Base-by-base conservation (phyloP, 2,888 invertebrate genomes). In the Eulithis prunata region DNA sequence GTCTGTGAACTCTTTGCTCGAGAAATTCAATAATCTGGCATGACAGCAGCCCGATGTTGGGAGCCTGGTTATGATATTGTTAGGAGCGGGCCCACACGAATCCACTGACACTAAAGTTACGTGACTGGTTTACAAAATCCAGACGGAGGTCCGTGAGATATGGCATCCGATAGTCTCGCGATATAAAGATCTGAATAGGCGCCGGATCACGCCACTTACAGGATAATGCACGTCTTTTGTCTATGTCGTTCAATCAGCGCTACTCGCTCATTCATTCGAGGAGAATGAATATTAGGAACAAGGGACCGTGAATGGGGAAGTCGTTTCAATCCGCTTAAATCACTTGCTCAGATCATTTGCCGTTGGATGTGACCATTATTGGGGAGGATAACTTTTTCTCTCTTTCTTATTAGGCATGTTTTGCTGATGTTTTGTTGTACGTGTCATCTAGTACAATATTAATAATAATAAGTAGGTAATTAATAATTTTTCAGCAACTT, bases 91-190 rank as follows among this genome's bases (percentile, higher is more conserved):
- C 75, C 79, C 80, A 76, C 74, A 72, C 75, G 72, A 79, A 80
- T 80, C 82, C 83, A 85, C 84, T 76, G 84, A 82, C 83, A 85
- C 84, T 86, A 84, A 85, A 83, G 80, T 79, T 83, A 88, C 87
- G 88, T 88, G 88, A 87, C 88, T 82, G 82, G 82, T 85, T 86
- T 88, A 80, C 82, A 77, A 77, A 80, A 86, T 82, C 72, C 75
- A 75, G 76, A 71, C 72, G 71, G 71, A 75, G 73, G 74, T 71
- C 78, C 75, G 74, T 82, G 81, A 86, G 81, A 86, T 84, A 86
- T 85, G 76, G 83, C 64, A 76, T 75, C 78, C 79, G 79, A 84
- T 21, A 21, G 21, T 21, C 21, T 21, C 2, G 21, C 21, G 21
- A 21, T 82, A 84, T 81, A 81, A 83, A 82, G 81, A 82, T 84